phyloP scores from a whole-genome alignment of 2,888 invertebrate genomes.

The Carpatolechia fugitivella region DNA sequence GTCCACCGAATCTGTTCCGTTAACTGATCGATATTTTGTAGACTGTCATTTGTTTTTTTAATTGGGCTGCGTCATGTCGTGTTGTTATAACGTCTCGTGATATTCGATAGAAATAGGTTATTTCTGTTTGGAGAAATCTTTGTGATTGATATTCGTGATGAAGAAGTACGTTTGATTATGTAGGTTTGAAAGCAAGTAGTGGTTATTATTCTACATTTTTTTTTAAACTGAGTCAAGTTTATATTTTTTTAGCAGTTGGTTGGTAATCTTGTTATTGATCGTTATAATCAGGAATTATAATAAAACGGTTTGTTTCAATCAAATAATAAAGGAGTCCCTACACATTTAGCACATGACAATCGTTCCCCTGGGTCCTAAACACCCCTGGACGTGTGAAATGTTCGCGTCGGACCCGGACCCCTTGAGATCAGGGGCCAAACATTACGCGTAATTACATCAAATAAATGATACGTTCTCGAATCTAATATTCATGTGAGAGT shows the following conservation, averaged over 20 bases:
- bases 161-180: no score
- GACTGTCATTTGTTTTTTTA: conserved; percentile 10
- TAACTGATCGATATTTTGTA: conserved; percentile 40
- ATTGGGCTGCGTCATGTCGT: conserved; percentile 3
- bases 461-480: neutral
- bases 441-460: conserved; percentile 9
- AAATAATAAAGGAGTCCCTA: neutral
- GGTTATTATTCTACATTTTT: no score
- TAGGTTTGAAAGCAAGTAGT: no score
- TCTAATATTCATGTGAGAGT: conserved; percentile 4
- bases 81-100: neutral
- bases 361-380: neutral
- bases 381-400: neutral
- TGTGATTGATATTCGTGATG: no score
- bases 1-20: conserved; percentile 46
- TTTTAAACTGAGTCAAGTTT: no score
- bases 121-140: no score
- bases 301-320: neutral
- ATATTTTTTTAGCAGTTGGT: no score
- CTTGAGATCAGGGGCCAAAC: neutral
- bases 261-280: no score
- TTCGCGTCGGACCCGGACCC: neutral
- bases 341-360: neutral
- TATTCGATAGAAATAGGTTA: no score
- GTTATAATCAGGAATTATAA: no score